Percentiles rank a stretch among this genome's conserved stretches.
phyloP scores from a whole-genome alignment of 2,888 invertebrate genomes.

The Chelonus formosanus region DNA sequence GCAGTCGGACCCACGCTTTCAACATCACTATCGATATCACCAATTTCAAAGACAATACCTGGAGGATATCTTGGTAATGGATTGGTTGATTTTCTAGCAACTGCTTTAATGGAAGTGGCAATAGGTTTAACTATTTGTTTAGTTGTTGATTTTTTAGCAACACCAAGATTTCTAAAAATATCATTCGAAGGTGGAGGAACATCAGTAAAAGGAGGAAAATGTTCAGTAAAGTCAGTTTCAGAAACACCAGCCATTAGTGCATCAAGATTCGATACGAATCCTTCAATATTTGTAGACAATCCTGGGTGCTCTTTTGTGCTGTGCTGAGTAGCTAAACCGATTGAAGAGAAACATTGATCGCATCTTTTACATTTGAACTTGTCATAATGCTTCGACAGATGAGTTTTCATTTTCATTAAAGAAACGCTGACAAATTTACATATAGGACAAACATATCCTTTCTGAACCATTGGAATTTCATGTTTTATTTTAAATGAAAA shows the following conservation, averaged over 20 bases:
- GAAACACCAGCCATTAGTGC: constrained; percentile 45
- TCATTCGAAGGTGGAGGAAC: constrained; percentile 33
- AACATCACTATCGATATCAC: constrained; percentile 38
- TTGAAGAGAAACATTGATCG: constrained; percentile 51
- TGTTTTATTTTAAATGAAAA: constrained; percentile 47
- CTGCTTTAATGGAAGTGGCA: constrained; percentile 47
- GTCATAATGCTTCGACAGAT: constrained; percentile 64
- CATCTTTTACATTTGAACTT: constrained; percentile 65
- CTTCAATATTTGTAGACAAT: constrained; percentile 51
- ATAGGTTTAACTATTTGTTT: constrained; percentile 40
- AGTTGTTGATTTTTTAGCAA: constrained; percentile 66
- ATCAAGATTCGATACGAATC: constrained; percentile 42
- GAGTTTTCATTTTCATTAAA: constrained; percentile 58
- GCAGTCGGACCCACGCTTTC: constrained; percentile 3
- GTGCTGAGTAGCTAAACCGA: constrained; percentile 54
- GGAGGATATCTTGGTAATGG: constrained; percentile 51
- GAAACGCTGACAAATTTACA: constrained; percentile 59
- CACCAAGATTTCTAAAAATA: constrained; percentile 42
- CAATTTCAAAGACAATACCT: constrained; percentile 40
- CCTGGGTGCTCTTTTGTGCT: constrained; percentile 54
- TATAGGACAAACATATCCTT: constrained; percentile 61
- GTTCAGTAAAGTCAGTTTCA: constrained; percentile 18
- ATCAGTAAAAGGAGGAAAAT: background rate
- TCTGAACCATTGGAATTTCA: constrained; percentile 27
- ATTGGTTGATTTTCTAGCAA: constrained; percentile 68